Conservation (phyloP, 1,140 invertebrate genomes). For the Sminthurides bifidus region DNA sequence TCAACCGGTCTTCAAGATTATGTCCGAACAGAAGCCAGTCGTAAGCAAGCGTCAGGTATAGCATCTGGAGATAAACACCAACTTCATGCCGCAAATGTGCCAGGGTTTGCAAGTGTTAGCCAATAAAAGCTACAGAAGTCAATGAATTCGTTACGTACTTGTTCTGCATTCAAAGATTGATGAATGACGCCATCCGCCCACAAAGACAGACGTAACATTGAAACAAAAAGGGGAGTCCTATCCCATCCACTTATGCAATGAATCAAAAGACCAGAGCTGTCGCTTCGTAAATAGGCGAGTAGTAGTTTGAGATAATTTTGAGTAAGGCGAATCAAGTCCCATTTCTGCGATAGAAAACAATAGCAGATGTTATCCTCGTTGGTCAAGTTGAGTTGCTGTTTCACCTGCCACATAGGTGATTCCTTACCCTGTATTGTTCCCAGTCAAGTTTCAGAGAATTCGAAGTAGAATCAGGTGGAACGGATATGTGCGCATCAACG, state of each 20-base stretch:
- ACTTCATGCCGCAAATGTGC: too few species aligned
- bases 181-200: constrained; percentile 74
- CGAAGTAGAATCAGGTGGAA: constrained; percentile 52
- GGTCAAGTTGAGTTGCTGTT: constrained; percentile 1
- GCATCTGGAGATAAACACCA: constrained; percentile 47
- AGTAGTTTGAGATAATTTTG: constrained; percentile 70
- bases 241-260: constrained; percentile 84
- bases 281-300: constrained; percentile 55
- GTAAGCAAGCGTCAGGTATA: constrained; percentile 70
- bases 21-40: constrained; percentile 81
- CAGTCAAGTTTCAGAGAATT: constrained; percentile 53
- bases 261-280: constrained; percentile 54
- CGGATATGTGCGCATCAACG: constrained; percentile 57
- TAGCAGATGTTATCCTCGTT: neutral
- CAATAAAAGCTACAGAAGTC: too few species aligned
- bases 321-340: constrained; percentile 62
- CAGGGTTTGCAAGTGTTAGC: neutral
- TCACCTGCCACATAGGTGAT: constrained; percentile 42
- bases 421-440: constrained; percentile 55
- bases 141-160: constrained; percentile 26
- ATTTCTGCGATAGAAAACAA: constrained; percentile 39
- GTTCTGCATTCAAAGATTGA: constrained; percentile 47
- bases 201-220: constrained; percentile 58
- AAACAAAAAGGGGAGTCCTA: constrained; percentile 68
- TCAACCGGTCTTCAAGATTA: constrained; percentile 56